phyloP scores from a whole-genome alignment of 2,797 vertebrate species.

The Sebastes taczanowskii region DNA sequence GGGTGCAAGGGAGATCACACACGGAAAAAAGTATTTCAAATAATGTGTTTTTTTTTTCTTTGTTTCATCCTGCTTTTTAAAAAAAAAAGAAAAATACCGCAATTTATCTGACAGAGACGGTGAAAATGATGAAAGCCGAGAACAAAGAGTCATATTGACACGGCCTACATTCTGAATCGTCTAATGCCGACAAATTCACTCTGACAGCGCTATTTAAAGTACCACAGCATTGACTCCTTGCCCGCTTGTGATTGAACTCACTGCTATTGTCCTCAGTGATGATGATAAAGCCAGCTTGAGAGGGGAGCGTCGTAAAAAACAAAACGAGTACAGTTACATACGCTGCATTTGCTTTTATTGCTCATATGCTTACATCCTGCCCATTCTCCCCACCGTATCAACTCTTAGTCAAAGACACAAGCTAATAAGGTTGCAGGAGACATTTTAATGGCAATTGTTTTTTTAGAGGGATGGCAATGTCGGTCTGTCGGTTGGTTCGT shows the following conservation, averaged over 20 bases:
- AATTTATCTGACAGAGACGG: not conserved
- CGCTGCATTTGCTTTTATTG: slow-evolving; percentile 35
- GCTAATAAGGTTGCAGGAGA: not conserved
- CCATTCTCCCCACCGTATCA: not conserved
- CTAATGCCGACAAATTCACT: slow-evolving; percentile 22
- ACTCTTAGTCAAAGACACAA: not conserved
- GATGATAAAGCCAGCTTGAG: slow-evolving; percentile 23
- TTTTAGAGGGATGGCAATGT: not conserved
- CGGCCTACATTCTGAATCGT: slow-evolving; percentile 12
- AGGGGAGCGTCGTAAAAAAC: slow-evolving; percentile 3
- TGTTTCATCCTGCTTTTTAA: not conserved
- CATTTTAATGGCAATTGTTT: not conserved
- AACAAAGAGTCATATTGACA: slow-evolving; percentile 20
- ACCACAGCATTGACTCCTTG: slow-evolving; percentile 48
- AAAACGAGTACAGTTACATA: slow-evolving; percentile 1
- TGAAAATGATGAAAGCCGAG: slow-evolving; percentile 10
- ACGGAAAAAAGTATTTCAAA: not conserved
- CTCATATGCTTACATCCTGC: slow-evolving; percentile 5
- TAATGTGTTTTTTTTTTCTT: not conserved
- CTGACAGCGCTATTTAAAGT: slow-evolving; percentile 54
- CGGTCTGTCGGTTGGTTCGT: not conserved
- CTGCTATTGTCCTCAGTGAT: slow-evolving; percentile 40
- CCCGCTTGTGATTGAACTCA: slow-evolving; percentile 30
- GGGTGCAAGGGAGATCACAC: slow-evolving; percentile 5
- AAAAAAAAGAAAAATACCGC: not conserved